Base-by-base conservation (phyloP, 1,140 invertebrate species). In the Mizuhopecten yessoensis region DNA sequence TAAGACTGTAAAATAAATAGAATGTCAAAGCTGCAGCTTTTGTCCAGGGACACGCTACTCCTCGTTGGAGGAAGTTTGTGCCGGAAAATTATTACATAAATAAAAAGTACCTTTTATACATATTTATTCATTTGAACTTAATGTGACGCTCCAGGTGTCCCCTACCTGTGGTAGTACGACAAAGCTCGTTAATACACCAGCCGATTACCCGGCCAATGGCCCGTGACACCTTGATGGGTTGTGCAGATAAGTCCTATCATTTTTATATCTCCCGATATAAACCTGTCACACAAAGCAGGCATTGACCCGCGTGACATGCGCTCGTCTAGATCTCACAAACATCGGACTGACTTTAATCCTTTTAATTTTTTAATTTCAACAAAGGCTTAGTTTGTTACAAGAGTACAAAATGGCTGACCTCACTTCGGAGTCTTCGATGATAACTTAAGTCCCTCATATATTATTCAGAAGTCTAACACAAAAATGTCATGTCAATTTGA, bases 101-200 rank as follows among this genome's bases (percentile, higher is more conserved):
- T 75, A 75, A 75, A 75, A 75, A 75, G 17, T 7, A 29, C 57
- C 57, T 75, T 29, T 75, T 75, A 75, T 75, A 29, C 57, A 23
- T 2, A 75, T n/a, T 75, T 29, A 75, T 75, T 75, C 57, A 75
- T 75, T 75, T 75, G 57, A 13, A 75, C 57, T 75, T 75, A 75
- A 75, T 75, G 57, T 75, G 57, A 75, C 57, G 57, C 57, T 75
- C 57, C 57, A 75, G 57, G 57, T 75, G 57, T 75, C 57, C 57
- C 23, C 5, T 75, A 75, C 57, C 57, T 75, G 57, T 75, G 0
- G 57, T 29, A n/a, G 57, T 75, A 75, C 57, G 57, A n/a, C 57
- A 75, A 75, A 75, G 57, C 57, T 75, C 57, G 57, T 75, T 75
- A 75, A 75, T 75, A 75, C 57, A 75, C 57, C 57, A 75, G 57